These are phyloP conservation scores for Ceratosolen solmsi DNA, from an alignment of 1,140 invertebrate species.

Conservation along the genomic window DNA sequence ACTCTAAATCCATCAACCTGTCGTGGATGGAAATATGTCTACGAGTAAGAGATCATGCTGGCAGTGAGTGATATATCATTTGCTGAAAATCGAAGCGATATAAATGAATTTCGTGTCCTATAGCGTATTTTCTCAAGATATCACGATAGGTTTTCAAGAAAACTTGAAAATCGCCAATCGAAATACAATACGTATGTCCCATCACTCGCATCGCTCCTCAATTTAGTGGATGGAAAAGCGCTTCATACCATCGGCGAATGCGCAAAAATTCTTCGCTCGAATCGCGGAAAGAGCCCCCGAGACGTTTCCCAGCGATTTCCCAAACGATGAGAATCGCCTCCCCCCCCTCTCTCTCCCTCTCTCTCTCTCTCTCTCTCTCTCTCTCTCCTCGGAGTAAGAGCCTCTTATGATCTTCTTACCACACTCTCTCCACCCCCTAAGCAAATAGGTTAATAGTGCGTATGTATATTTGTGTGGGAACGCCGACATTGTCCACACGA, in stretches of 20 bases:
- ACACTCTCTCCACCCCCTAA: too few relatives aligned
- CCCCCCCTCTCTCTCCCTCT: neutral
- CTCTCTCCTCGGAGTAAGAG: neutral
- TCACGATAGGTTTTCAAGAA: neutral
- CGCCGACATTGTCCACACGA: neutral
- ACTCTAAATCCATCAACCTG: neutral
- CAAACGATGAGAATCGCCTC: neutral
- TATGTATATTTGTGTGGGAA: neutral
- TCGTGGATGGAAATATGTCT: too few relatives aligned
- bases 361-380: neutral
- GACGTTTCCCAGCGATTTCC: neutral
- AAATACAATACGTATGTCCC: neutral
- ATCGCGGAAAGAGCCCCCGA: neutral
- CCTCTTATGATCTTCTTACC: too few relatives aligned
- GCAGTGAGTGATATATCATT: neutral
- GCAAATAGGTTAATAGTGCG: slow-evolving; percentile 50
- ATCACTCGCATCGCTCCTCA: neutral
- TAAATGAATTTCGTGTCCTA: neutral
- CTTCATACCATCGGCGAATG: neutral
- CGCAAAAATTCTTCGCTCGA: neutral
- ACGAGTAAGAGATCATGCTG: neutral
- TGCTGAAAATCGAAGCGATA: neutral
- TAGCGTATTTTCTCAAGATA: neutral
- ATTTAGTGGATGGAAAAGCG: neutral
- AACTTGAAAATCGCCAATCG: neutral